Conservation (phyloP, 2,797 vertebrate species). For the Chaunax sp. region DNA sequence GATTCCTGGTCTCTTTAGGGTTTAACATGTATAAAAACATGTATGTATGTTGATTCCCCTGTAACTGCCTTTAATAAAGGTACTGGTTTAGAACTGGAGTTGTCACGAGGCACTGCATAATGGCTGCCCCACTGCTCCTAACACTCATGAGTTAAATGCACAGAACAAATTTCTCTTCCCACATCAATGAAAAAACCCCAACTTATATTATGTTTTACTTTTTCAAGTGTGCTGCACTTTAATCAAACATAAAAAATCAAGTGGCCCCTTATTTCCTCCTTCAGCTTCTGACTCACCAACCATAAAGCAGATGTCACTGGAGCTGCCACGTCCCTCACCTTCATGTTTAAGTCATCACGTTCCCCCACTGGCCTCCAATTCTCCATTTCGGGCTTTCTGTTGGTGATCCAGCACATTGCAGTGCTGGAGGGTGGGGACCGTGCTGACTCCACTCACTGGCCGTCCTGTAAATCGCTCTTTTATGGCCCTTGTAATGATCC, state of each 20-base stretch:
- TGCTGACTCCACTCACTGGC: conserved; percentile 80
- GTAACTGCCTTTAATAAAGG: not conserved
- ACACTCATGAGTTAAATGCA: too few relatives aligned
- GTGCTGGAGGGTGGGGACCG: conserved; percentile 57
- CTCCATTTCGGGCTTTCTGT: conserved; percentile 62
- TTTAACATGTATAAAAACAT: too few relatives aligned
- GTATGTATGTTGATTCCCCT: too few relatives aligned
- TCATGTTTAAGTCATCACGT: conserved; percentile 68
- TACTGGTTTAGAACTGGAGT: not conserved
- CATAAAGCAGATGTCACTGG: conserved; percentile 52
- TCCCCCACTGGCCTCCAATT: conserved; percentile 60
- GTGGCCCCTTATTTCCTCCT: conserved; percentile 11
- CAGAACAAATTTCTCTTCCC: too few relatives aligned
- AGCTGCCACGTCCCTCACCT: conserved; percentile 50
- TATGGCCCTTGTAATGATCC: conserved; percentile 84
- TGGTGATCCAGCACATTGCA: conserved; percentile 67
- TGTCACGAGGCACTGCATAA: too few relatives aligned
- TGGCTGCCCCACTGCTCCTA: too few relatives aligned
- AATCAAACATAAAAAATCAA: conserved; percentile 28
- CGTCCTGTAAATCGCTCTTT: conserved; percentile 84
- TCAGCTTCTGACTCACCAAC: conserved; percentile 14
- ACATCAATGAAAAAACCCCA: too few relatives aligned
- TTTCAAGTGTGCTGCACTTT: not conserved
- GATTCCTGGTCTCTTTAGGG: not conserved
- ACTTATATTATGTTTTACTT: conserved; percentile 1